phyloP scores from a whole-genome alignment of 2,113 vertebrate genomes.

The Tenrec ecaudatus region DNA sequence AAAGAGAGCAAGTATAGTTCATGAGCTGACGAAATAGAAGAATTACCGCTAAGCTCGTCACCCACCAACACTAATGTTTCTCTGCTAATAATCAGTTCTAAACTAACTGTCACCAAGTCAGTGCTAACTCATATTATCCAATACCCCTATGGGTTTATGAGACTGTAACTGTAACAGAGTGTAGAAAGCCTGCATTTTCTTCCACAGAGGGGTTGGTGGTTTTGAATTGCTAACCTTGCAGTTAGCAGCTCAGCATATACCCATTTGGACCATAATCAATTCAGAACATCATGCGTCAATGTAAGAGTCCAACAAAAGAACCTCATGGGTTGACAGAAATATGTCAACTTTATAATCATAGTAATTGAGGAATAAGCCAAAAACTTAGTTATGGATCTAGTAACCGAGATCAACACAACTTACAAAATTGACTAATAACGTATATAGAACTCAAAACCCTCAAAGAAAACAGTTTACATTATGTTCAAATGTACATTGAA shows the following conservation, averaged over 20 bases:
- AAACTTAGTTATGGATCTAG: neutral
- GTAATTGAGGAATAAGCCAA: neutral
- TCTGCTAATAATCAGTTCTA: no score
- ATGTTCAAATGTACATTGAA: neutral
- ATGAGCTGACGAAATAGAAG: neutral
- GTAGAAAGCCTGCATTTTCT: no score
- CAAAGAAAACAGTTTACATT: neutral
- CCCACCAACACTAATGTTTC: no score
- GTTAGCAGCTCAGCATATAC: no score
- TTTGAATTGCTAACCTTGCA: no score
- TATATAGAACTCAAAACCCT: neutral
- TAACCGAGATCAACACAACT: neutral
- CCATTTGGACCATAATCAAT: no score
- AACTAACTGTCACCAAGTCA: no score
- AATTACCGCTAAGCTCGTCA: no score
- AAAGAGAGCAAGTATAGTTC: neutral
- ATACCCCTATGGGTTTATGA: no score
- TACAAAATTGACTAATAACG: neutral
- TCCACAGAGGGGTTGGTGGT: no score
- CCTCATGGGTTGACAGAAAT: neutral
- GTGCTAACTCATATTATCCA: no score
- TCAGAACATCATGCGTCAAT: neutral
- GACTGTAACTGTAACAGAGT: no score
- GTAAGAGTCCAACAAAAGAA: neutral
- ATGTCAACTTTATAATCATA: neutral